A percentile compares a stretch with the other conserved stretches of the same genome.
phyloP scores from a whole-genome alignment of 2,888 invertebrate genomes.

The Stenchaetothrips biformis region DNA sequence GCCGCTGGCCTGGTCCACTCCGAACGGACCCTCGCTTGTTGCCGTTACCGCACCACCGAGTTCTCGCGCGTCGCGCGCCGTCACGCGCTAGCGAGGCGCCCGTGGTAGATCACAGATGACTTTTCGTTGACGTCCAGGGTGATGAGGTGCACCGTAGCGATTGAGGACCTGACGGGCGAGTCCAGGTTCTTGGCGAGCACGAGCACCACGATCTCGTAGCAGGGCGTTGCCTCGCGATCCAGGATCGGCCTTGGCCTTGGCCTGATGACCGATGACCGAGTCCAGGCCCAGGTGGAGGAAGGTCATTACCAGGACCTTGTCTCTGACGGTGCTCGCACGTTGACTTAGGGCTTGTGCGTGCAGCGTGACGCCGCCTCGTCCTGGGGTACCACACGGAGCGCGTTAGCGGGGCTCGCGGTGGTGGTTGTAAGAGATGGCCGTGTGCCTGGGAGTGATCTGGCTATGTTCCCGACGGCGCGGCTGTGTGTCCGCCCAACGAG shows the following conservation, averaged over 20 bases:
- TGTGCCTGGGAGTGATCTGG: too few relatives aligned
- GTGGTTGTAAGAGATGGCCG: too few relatives aligned
- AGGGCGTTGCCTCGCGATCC: slow-evolving; percentile 73
- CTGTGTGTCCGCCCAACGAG: too few relatives aligned
- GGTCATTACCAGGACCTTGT: too few relatives aligned
- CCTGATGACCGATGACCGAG: slow-evolving; percentile 77
- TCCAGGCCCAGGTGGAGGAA: slow-evolving; percentile 78
- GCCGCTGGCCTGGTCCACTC: slow-evolving; percentile 72
- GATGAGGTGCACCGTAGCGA: slow-evolving; percentile 74
- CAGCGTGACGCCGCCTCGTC: too few relatives aligned
- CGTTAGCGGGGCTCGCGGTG: too few relatives aligned
- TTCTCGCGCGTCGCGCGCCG: slow-evolving; percentile 80
- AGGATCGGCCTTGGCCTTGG: slow-evolving; percentile 67
- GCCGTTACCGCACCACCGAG: slow-evolving; percentile 69
- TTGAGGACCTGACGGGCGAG: slow-evolving; percentile 81
- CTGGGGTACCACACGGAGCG: too few relatives aligned
- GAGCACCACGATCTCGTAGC: slow-evolving; percentile 77
- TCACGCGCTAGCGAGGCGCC: slow-evolving; percentile 67
- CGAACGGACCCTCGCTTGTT: slow-evolving; percentile 77
- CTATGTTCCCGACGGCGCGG: too few relatives aligned
- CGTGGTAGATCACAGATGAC: slow-evolving; percentile 83
- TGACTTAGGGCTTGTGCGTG: too few relatives aligned
- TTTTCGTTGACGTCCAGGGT: slow-evolving; percentile 90
- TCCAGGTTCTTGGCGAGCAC: slow-evolving; percentile 92
- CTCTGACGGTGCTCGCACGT: too few relatives aligned